These are phyloP conservation scores for Drosophila imparisetae DNA, from an alignment of 2,888 invertebrate genomes.

Conservation along the genomic window DNA sequence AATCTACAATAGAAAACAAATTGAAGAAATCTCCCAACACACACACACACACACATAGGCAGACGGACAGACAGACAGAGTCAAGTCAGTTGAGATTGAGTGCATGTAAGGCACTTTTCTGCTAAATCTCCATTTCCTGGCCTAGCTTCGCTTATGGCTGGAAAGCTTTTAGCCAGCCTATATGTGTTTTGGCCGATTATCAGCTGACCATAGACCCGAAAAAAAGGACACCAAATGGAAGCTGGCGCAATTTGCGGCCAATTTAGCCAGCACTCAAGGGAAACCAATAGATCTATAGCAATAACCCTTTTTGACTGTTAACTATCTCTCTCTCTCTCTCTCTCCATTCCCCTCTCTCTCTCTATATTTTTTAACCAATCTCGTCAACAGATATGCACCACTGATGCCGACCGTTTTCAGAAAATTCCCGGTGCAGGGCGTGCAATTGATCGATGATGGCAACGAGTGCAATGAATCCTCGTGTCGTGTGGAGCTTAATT, in stretches of 20 bases:
- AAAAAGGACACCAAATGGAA: conserved; percentile 47
- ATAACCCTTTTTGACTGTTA: conserved; percentile 25
- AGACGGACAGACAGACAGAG: conserved; percentile 20
- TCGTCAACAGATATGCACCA: conserved; percentile 78
- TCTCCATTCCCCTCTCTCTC: background rate
- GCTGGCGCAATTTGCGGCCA: conserved; percentile 64
- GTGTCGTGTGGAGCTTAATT: conserved; percentile 81
- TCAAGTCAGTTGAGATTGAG: conserved; percentile 58
- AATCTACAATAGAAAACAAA: conserved; percentile 73
- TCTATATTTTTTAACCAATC: background rate
- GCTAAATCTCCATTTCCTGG: conserved; percentile 73
- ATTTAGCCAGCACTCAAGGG: conserved; percentile 54
- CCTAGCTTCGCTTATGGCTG: conserved; percentile 62
- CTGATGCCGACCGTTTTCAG: conserved; percentile 81
- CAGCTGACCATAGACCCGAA: conserved; percentile 50
- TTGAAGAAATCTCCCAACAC: conserved; percentile 54
- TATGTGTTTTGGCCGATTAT: conserved; percentile 53
- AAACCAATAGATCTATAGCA: conserved; percentile 11
- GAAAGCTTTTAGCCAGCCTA: conserved; percentile 73
- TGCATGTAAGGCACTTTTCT: conserved; percentile 74
- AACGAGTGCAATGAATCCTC: conserved; percentile 82
- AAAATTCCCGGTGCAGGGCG: conserved; percentile 80
- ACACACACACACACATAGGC: background rate
- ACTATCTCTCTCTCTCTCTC: background rate
- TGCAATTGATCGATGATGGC: conserved; percentile 77